Percentiles rank a stretch among this genome's conserved stretches.
These are phyloP conservation scores for Liodrosophila aerea DNA, from an alignment of 2,888 invertebrate species.

Conservation along the genomic window DNA sequence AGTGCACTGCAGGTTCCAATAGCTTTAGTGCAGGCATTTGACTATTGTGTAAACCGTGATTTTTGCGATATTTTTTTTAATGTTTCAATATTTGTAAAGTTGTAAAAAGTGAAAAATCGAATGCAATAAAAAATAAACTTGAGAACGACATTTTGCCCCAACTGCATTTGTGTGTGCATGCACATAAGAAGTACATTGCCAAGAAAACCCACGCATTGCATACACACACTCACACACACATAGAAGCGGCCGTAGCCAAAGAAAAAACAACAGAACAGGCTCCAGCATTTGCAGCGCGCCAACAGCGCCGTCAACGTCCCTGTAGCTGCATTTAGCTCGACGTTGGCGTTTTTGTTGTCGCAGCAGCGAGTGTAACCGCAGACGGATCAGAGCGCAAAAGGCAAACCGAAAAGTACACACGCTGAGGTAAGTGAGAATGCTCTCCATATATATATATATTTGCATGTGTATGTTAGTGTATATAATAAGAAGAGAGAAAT, in stretches of 20 bases:
- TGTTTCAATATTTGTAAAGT: slow-evolving; percentile 17
- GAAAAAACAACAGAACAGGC: slow-evolving; percentile 52
- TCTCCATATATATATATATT: not conserved
- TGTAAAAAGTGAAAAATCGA: no score
- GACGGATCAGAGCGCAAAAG: slow-evolving; percentile 47
- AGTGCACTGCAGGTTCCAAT: slow-evolving; percentile 44
- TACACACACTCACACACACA: slow-evolving; percentile 43
- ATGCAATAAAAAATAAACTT: no score
- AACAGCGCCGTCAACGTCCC: slow-evolving; percentile 33
- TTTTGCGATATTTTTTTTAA: slow-evolving; percentile 35
- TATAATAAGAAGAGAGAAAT: slow-evolving; percentile 12
- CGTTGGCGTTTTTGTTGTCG: slow-evolving; percentile 45
- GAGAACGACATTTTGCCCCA: no score
- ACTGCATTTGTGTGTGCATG: no score
- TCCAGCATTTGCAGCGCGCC: slow-evolving; percentile 58
- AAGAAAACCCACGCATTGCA: slow-evolving; percentile 7
- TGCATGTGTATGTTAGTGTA: slow-evolving; percentile 1
- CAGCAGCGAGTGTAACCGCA: slow-evolving; percentile 35
- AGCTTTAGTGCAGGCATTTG: slow-evolving; percentile 27
- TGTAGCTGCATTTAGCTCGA: slow-evolving; percentile 40
- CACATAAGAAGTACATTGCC: slow-evolving; percentile 1
- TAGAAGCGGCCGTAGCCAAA: slow-evolving; percentile 42
- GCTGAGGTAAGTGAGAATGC: slow-evolving; percentile 38
- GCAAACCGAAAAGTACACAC: slow-evolving; percentile 40
- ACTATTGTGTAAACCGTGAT: slow-evolving; percentile 16